Base-by-base conservation (phyloP, 2,113 vertebrate genomes). In the Gymnocephalus cernua region DNA sequence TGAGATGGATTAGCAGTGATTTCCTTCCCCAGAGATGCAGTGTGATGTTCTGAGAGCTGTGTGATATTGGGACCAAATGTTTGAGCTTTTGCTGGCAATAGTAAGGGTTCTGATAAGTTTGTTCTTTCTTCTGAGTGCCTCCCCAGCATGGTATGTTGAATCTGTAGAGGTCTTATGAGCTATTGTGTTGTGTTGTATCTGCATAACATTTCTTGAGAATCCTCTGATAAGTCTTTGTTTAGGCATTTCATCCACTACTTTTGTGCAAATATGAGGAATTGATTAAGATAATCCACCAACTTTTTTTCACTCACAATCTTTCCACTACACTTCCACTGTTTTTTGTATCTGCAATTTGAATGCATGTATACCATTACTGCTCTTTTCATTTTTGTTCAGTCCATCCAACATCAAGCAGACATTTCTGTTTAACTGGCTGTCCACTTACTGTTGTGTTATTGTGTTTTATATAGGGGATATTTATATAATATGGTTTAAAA, bases 1-100 rank as follows among this genome's bases (percentile, higher is more conserved):
- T 74, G 25, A 71, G 58, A 62, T 61, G 16, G 58, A 78, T 74
- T 32, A 66, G 32, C 44, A 58, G 61, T 51, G 29, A 59, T 59
- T 74, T 73, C 18, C 56, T 59, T 80, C 61, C 47, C 16, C 27
- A 58, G 27, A 48, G 21, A 48, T 19, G 6, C 21, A 61, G 19
- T n/a, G 19, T 44, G 19, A 27, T 59, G 44, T 54, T 70, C 47
- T 61, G 57, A 78, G 74, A 51, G 19, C 38, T 41, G 12, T 73
- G 41, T 44, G 38, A 51, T 62, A 44, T 29, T 77, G 48, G 18
- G 47, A 51, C 51, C 21, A n/a, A 48, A 45, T 62, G 41, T 59
- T 47, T 4, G 25, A 13, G n/a, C 10, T 27, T 27, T 44, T 29
- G n/a, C 35, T 15, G 7, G 19, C 19, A 62, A 18, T 35, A 35